Evolutionary conservation across 2,113 vertebrate genomes (phyloP), one percentile per base, ranked within the genome.

Genomic region (Leptosomus discolor): DNA sequence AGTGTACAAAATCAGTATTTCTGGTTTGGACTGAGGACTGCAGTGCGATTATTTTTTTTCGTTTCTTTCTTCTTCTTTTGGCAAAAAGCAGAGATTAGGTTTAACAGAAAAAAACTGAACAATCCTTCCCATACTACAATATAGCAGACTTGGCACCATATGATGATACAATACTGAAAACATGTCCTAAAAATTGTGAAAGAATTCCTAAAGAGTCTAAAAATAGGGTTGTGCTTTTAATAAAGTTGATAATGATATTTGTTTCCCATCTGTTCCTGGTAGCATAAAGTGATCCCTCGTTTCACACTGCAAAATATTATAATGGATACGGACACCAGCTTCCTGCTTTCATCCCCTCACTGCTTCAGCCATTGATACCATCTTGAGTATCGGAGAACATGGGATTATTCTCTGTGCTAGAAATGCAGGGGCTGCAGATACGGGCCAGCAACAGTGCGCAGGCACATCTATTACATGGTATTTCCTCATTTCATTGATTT

Each of bases 231-330:
- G 71, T 77, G 85, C 88, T 96, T 92, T 93, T 92, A 90, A 90
- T 90, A 84, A 95, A 94, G 68, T 74, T 18, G 7, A 88, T 12
- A 32, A 58, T 69, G 70, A 17, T 94, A 85, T 51, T 86, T 85
- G 67, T 77, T 88, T 92, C 82, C 92, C 94, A 94, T 93, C 85
- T 97, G 90, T 78, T 92, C 82, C 76, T 71, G 36, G 53, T 75
- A 92, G 73, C 82, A 92, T 32, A 37, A 94, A 88, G 48, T 43
- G 69, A 90, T 86, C 83, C 82, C 92, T 68, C 54, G 58, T 91
- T 95, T 83, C 85, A 80, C 60, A 51, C 46, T 51, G 46, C 60
- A 88, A 74, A 95, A 53, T 69, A 57, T 36, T 65, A 69, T 24
- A 76, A 74, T 16, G 56, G 85, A 41, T 67, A 76, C 0, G 3